A percentile compares a stretch with the other conserved stretches of the same genome.
Conservation (phyloP, 2,888 invertebrate genomes). For the Agrotis puta region DNA sequence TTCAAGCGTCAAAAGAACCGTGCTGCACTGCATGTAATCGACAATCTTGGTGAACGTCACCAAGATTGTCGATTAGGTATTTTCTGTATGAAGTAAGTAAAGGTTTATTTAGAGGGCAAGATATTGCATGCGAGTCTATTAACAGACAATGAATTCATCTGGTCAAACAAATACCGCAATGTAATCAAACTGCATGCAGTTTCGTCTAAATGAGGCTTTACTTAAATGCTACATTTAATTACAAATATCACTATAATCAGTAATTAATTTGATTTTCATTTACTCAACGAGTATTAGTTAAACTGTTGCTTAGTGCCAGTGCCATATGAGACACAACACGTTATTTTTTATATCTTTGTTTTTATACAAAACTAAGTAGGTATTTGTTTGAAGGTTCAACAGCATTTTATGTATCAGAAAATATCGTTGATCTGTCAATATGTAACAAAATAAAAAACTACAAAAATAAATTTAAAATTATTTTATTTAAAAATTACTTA, state of each 20-base stretch:
- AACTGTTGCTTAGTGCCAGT: conserved; percentile 4
- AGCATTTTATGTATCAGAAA: background rate
- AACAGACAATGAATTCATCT: too few relatives aligned
- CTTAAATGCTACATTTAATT: background rate
- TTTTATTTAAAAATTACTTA: conserved; percentile 88
- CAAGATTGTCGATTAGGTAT: too few relatives aligned
- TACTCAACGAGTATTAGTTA: background rate
- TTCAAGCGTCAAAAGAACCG: background rate
- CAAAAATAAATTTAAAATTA: conserved; percentile 74
- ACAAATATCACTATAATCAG: background rate
- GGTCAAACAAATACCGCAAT: too few relatives aligned
- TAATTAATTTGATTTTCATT: too few relatives aligned
- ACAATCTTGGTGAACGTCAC: background rate
- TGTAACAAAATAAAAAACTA: conserved; percentile 30
- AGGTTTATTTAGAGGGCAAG: too few relatives aligned
- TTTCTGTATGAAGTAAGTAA: background rate
- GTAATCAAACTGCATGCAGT: too few relatives aligned
- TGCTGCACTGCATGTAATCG: background rate
- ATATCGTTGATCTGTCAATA: background rate
- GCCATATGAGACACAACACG: background rate
- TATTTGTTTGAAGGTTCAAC: conserved; percentile 4
- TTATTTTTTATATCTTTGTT: background rate
- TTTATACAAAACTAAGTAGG: conserved; percentile 12
- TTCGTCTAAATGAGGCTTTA: too few relatives aligned
- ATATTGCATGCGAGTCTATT: too few relatives aligned